Conservation (phyloP, 2,888 invertebrate genomes). For the Halocaridina rubra region DNA sequence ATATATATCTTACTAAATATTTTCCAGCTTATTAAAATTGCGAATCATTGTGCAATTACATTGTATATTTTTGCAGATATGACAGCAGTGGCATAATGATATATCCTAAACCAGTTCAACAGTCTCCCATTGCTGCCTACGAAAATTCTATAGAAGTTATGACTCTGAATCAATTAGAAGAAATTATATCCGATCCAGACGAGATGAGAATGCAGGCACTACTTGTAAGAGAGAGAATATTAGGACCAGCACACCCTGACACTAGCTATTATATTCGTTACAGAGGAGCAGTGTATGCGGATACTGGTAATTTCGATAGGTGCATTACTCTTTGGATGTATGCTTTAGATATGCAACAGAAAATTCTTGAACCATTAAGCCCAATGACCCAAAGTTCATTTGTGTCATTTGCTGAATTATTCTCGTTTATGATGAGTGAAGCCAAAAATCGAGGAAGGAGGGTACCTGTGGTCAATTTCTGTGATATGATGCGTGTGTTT, state of each 20-base stretch:
- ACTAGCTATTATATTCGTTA: constrained; percentile 96
- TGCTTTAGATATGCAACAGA: constrained; percentile 95
- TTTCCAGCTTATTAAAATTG: too few species aligned
- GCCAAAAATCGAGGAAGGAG: constrained; percentile 64
- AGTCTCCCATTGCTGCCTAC: constrained; percentile 85
- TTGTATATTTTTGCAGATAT: constrained; percentile 39
- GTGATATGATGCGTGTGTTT: constrained; percentile 86
- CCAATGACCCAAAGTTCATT: constrained; percentile 95
- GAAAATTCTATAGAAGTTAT: constrained; percentile 87
- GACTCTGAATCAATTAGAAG: constrained; percentile 82
- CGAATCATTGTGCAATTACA: too few species aligned
- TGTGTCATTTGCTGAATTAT: constrained; percentile 93
- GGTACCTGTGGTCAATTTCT: constrained; percentile 83
- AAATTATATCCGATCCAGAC: constrained; percentile 91
- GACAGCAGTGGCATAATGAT: constrained; percentile 67
- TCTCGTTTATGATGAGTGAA: constrained; percentile 93
- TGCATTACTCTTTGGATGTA: constrained; percentile 97
- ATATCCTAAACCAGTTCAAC: constrained; percentile 80
- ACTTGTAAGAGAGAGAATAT: constrained; percentile 89
- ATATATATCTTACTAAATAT: too few species aligned
- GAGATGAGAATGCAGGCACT: constrained; percentile 92
- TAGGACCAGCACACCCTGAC: constrained; percentile 93
- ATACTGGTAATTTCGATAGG: constrained; percentile 87
- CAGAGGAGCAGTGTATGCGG: constrained; percentile 93
- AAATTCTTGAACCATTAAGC: constrained; percentile 90